phyloP scores from a whole-genome alignment of 2,113 vertebrate genomes.

The Cricetomys ansorgei region DNA sequence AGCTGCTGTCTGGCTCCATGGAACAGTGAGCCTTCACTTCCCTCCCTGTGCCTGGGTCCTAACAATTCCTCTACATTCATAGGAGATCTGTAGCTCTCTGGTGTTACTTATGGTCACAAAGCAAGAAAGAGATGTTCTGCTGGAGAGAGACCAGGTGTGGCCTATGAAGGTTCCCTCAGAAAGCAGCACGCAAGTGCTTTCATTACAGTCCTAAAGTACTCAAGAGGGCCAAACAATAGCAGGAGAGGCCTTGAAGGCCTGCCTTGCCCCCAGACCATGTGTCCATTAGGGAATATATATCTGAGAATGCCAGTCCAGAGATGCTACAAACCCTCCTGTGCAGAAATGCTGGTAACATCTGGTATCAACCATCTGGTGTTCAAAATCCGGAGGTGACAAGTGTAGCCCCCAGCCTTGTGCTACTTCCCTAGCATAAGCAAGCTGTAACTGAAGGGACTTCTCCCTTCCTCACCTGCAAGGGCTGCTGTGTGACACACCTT shows the following conservation, averaged over 20 bases:
- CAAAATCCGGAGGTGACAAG: neutral
- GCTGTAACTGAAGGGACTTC: neutral
- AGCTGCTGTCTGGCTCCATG: neutral
- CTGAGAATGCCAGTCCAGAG: neutral
- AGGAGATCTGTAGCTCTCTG: neutral
- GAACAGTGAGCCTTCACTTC: neutral
- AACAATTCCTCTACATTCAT: accelerated
- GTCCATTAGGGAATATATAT: neutral
- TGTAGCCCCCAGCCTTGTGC: neutral
- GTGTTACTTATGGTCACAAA: neutral
- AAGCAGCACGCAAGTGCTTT: neutral
- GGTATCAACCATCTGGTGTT: neutral
- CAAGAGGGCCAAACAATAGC: neutral
- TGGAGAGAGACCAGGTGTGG: neutral
- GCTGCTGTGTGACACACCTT: neutral
- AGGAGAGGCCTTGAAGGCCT: neutral
- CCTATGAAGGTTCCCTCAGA: neutral
- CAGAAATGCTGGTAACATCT: neutral
- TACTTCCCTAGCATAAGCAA: neutral
- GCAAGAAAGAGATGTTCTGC: neutral
- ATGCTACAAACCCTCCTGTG: neutral
- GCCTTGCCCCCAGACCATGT: neutral
- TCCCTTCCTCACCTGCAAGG: neutral
- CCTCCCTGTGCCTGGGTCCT: neutral
- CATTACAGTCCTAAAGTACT: neutral